phyloP scores from a whole-genome alignment of 1,140 invertebrate genomes.

The Acromyrmex charruanus region DNA sequence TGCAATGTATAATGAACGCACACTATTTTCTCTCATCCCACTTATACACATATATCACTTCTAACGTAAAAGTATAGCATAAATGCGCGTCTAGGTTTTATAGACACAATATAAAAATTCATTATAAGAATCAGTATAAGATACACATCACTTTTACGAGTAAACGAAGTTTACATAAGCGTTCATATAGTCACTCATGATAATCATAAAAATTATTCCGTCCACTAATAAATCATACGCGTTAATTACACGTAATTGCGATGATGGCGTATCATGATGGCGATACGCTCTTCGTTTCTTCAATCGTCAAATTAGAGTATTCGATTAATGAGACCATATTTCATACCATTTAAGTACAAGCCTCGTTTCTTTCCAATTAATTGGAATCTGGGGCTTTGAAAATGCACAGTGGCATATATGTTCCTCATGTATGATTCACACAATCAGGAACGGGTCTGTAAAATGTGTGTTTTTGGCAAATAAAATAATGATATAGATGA shows the following conservation, averaged over 20 bases:
- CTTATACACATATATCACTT: constrained; percentile 34
- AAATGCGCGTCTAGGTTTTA: constrained; percentile 22
- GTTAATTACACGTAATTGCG: constrained; percentile 31
- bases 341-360: constrained; percentile 46
- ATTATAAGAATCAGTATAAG: constrained; percentile 27
- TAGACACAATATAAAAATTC: constrained; percentile 56
- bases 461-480: not conserved
- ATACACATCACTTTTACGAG: constrained; percentile 29
- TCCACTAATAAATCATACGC: constrained; percentile 46
- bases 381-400: not conserved
- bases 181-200: constrained; percentile 33
- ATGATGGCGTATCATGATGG: not conserved
- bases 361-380: constrained; percentile 15
- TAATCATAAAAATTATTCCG: constrained; percentile 32
- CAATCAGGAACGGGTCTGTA: constrained; percentile 14
- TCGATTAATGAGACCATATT: constrained; percentile 23
- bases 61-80: constrained; percentile 47
- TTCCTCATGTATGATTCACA: not conserved
- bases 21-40: constrained; percentile 47
- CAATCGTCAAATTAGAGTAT: not conserved
- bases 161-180: constrained; percentile 26
- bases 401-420: not conserved
- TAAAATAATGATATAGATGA: not conserved
- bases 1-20: constrained; percentile 49
- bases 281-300: not conserved